Evolutionary conservation across 2,888 invertebrate genomes (phyloP).

Genomic region (Alviniconcha strummeri): DNA sequence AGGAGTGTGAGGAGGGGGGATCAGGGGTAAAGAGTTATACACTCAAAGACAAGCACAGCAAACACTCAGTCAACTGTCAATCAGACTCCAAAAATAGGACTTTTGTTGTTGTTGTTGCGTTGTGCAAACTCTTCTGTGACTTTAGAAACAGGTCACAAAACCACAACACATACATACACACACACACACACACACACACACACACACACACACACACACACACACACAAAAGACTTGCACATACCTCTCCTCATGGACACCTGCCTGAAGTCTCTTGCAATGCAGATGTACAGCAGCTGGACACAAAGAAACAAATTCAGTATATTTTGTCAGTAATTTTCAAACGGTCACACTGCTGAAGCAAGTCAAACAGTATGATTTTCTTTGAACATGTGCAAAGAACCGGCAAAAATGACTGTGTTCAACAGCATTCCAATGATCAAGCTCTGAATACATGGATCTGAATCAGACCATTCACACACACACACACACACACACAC

Average conservation of each 20-base stretch:
- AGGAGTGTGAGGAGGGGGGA: no score
- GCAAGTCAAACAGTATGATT: no score
- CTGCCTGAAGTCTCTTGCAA: conserved; percentile 41
- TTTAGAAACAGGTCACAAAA: neutral
- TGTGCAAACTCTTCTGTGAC: no score
- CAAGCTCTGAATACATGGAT: no score
- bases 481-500: neutral
- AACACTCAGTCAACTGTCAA: neutral
- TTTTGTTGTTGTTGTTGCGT: neutral
- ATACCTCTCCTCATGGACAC: conserved; percentile 47
- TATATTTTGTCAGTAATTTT: no score
- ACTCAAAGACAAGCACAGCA: neutral
- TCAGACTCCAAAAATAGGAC: neutral
- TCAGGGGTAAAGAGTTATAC: neutral
- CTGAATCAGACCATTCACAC: neutral
- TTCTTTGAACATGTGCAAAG: no score
- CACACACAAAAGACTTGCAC: conserved; percentile 5
- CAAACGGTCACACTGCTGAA: no score
- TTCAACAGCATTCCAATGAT: no score
- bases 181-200: neutral
- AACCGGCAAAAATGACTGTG: no score
- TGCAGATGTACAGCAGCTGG: conserved; percentile 45
- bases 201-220: conserved; percentile 1
- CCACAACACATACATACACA: neutral
- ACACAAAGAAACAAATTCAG: neutral